Evolutionary conservation across 2,888 invertebrate species (phyloP).

Genomic region (Tetranychus piercei): DNA sequence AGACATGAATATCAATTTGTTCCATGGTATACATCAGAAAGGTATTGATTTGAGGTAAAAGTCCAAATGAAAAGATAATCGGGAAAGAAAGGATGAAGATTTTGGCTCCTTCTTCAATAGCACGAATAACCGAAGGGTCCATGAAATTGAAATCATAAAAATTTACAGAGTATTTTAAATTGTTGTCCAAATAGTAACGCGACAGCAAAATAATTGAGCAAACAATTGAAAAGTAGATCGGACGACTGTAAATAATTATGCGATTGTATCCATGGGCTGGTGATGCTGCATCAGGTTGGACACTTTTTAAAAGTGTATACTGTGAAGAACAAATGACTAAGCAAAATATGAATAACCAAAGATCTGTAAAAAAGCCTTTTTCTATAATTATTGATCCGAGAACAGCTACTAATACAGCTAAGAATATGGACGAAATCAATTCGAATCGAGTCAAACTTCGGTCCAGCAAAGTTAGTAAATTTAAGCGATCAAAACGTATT

Average conservation of each 20-base stretch:
- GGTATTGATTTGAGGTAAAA: slow-evolving; percentile 90
- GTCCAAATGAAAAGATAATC: slow-evolving; percentile 74
- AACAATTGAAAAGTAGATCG: slow-evolving; percentile 77
- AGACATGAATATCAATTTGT: slow-evolving; percentile 47
- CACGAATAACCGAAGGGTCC: slow-evolving; percentile 12
- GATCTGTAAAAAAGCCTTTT: slow-evolving; percentile 63
- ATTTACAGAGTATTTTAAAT: slow-evolving; percentile 1
- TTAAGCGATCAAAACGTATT: slow-evolving; percentile 76
- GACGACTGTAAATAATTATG: slow-evolving; percentile 56
- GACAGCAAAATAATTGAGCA: slow-evolving; percentile 32
- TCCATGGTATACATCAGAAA: slow-evolving; percentile 89
- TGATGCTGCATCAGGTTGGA: slow-evolving; percentile 95
- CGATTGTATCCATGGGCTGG: slow-evolving; percentile 92
- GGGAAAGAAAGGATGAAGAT: slow-evolving; percentile 74
- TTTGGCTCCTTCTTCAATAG: slow-evolving; percentile 25
- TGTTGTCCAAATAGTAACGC: slow-evolving; percentile 10
- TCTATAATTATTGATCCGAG: slow-evolving; percentile 62
- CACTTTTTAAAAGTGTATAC: slow-evolving; percentile 87
- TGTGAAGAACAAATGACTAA: slow-evolving; percentile 95
- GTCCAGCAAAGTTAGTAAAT: slow-evolving; percentile 76
- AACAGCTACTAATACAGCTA: slow-evolving; percentile 66
- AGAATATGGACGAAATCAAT: slow-evolving; percentile 55
- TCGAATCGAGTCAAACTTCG: slow-evolving; percentile 66
- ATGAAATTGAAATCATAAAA: slow-evolving; percentile 19
- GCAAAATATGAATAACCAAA: slow-evolving; percentile 82